Evolutionary conservation across 2,113 vertebrate genomes (phyloP).

Genomic region (Eulacestoma nigropectus): DNA sequence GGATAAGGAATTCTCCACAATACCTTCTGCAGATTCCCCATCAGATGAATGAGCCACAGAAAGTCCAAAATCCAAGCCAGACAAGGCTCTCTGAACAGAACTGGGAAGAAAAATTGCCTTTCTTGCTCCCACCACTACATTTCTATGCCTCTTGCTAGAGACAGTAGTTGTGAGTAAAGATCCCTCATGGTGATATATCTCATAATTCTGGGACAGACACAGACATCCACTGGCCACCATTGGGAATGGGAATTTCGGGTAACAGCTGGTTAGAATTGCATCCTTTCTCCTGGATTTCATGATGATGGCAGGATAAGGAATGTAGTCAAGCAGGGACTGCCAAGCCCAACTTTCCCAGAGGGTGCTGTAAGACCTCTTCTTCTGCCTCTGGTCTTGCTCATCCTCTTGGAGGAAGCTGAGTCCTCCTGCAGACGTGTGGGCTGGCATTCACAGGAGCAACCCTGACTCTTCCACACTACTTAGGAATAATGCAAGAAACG

Average conservation of each 20-base stretch:
- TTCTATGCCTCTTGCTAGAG: background rate
- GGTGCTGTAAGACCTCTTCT: background rate
- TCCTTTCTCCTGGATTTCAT: background rate
- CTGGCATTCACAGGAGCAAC: background rate
- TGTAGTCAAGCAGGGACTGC: fast-evolving
- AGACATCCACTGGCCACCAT: background rate
- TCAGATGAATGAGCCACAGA: background rate
- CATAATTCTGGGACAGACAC: background rate
- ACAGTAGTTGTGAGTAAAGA: background rate
- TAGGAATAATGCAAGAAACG: background rate
- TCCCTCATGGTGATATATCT: background rate
- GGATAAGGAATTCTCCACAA: background rate
- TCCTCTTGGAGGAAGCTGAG: background rate
- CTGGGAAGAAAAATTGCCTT: background rate
- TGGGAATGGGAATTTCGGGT: background rate
- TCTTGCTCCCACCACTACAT: background rate
- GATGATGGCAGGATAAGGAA: background rate
- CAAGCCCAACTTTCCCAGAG: background rate
- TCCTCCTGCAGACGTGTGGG: background rate
- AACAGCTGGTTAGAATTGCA: background rate
- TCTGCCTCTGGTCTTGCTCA: background rate
- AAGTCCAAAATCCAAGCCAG: background rate
- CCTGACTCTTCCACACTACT: background rate
- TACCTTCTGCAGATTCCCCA: background rate
- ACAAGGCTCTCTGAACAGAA: background rate